Conservation (phyloP, 2,113 vertebrate species). For the Pagrus major region DNA sequence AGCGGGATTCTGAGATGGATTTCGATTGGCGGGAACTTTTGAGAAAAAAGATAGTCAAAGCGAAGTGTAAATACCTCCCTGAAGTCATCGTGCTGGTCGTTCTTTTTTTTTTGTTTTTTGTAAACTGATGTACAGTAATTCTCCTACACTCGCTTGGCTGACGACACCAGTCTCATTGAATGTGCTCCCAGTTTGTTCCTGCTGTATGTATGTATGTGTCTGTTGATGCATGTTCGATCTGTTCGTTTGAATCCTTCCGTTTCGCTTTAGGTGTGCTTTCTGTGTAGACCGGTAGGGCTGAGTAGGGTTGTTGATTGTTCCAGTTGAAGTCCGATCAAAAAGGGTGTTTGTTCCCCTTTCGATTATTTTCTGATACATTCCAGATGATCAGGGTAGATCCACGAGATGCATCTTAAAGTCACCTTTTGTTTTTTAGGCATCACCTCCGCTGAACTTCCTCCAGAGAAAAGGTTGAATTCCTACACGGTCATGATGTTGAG, state of each 20-base stretch:
- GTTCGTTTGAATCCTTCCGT: slow-evolving; percentile 56
- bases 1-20: slow-evolving; percentile 23
- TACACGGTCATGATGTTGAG: background rate
- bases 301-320: slow-evolving; percentile 26
- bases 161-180: slow-evolving; percentile 64
- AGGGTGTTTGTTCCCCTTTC: slow-evolving; percentile 19
- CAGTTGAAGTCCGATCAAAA: slow-evolving; percentile 37
- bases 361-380: slow-evolving; percentile 38
- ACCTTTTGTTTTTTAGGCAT: slow-evolving; percentile 23
- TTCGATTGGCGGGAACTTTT: slow-evolving; percentile 42
- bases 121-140: slow-evolving; percentile 73
- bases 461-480: background rate
- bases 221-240: slow-evolving; percentile 79
- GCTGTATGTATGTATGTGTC: slow-evolving; percentile 65
- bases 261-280: slow-evolving; percentile 64
- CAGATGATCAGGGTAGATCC: slow-evolving; percentile 23
- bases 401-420: background rate
- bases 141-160: slow-evolving; percentile 53
- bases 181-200: slow-evolving; percentile 67
- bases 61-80: slow-evolving; percentile 68
- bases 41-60: slow-evolving; percentile 42
- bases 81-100: slow-evolving; percentile 51
- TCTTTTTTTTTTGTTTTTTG: slow-evolving; percentile 45
- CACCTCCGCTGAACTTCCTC: background rate
- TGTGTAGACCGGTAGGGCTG: slow-evolving; percentile 41